Percentiles rank a stretch among this genome's conserved stretches.
Evolutionary conservation across 2,113 vertebrate species (phyloP).

Genomic region (Syrmaticus mikado): DNA sequence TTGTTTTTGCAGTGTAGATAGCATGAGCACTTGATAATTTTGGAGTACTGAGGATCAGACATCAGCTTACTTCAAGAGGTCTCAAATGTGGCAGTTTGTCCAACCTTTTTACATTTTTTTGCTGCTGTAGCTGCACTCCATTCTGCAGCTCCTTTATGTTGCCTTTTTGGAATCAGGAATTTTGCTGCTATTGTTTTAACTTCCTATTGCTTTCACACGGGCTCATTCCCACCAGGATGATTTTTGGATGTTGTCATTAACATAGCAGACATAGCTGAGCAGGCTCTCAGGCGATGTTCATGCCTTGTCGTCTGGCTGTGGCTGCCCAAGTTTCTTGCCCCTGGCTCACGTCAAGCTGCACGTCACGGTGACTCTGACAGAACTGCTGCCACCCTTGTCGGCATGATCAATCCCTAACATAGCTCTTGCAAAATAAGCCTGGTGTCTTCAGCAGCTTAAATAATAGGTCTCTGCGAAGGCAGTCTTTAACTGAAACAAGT

Average conservation of each 20-base stretch:
- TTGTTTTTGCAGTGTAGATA: not conserved
- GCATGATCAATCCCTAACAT: not conserved
- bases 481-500: not conserved
- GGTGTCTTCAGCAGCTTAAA: not conserved
- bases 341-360: not conserved
- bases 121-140: not conserved
- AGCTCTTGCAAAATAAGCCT: constrained; percentile 6
- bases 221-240: not conserved
- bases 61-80: not conserved
- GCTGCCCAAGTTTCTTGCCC: not conserved
- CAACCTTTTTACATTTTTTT: not conserved
- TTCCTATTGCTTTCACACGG: not conserved
- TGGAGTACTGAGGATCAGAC: not conserved
- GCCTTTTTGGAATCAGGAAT: not conserved
- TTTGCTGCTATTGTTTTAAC: not conserved
- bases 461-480: not conserved
- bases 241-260: constrained; percentile 38
- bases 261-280: constrained; percentile 8
- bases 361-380: not conserved
- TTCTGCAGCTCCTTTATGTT: not conserved
- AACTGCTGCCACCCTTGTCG: not conserved
- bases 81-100: not conserved
- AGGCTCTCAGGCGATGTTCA: constrained; percentile 13
- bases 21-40: not conserved
- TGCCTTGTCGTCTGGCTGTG: not conserved